Evolutionary conservation across 2,113 vertebrate species (phyloP).

Genomic region (Rana temporaria): DNA sequence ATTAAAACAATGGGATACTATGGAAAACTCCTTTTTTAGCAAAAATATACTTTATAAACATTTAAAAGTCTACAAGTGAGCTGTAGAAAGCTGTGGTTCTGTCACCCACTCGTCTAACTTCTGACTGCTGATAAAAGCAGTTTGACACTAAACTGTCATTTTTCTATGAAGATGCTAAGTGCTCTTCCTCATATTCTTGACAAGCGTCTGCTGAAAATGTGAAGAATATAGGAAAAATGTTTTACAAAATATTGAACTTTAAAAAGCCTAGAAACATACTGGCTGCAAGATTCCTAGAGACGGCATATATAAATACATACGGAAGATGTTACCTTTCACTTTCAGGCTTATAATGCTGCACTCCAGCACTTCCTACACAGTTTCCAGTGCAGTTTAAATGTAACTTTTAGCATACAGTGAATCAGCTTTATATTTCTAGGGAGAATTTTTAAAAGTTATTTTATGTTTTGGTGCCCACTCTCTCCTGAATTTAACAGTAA

Average conservation of each 20-base stretch:
- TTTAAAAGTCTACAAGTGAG: neutral
- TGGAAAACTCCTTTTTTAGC: too few relatives aligned
- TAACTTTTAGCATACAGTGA: too few relatives aligned
- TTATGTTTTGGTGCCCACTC: too few relatives aligned
- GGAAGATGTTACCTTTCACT: too few relatives aligned
- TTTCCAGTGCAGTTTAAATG: too few relatives aligned
- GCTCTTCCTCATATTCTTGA: neutral
- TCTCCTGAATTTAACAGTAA: too few relatives aligned
- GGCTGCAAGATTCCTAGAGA: neutral
- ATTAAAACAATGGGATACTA: too few relatives aligned
- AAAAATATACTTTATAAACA: neutral
- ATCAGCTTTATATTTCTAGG: too few relatives aligned
- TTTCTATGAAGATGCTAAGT: slow-evolving; percentile 39
- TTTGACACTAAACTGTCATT: slow-evolving; percentile 30
- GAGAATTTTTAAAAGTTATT: too few relatives aligned
- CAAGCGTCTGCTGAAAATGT: slow-evolving; percentile 10
- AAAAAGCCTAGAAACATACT: neutral
- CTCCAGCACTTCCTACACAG: too few relatives aligned
- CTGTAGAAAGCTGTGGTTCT: slow-evolving; percentile 1
- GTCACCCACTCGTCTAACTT: slow-evolving; percentile 25
- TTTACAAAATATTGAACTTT: slow-evolving; percentile 21
- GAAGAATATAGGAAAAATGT: slow-evolving; percentile 18
- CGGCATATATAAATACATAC: too few relatives aligned
- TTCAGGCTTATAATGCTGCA: too few relatives aligned
- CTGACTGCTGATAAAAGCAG: slow-evolving; percentile 22